phyloP scores from a whole-genome alignment of 2,888 invertebrate species.

The Sarcophaga variegata region DNA sequence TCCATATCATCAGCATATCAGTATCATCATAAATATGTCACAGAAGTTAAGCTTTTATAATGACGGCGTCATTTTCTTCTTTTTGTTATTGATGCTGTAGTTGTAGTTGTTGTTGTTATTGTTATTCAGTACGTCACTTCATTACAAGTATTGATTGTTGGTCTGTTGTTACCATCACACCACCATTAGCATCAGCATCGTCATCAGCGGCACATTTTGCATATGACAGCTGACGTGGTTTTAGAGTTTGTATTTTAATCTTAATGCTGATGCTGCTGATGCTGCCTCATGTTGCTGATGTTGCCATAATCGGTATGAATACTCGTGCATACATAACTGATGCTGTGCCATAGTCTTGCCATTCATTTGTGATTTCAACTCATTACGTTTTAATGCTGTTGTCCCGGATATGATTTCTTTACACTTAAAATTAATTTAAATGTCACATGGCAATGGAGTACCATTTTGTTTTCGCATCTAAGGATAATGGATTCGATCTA shows the following conservation, averaged over 20 bases:
- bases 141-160: constrained; percentile 60
- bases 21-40: constrained; percentile 48
- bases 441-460: background rate
- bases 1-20: constrained; percentile 20
- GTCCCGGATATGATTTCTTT: background rate
- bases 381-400: constrained; percentile 15
- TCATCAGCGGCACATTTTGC: constrained; percentile 53
- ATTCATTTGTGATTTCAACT: background rate
- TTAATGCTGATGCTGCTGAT: background rate
- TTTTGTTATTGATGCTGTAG: too few species aligned
- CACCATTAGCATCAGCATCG: too few species aligned
- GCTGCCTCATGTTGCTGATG: constrained; percentile 23
- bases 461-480: background rate
- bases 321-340: background rate
- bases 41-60: constrained; percentile 57
- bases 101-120: background rate
- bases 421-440: constrained; percentile 11
- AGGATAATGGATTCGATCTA: background rate
- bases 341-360: background rate
- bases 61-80: constrained; percentile 33
- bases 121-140: constrained; percentile 41
- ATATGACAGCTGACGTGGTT: constrained; percentile 60
- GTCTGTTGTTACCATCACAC: constrained; percentile 26
- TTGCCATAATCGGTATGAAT: constrained; percentile 25
- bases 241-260: constrained; percentile 18